Evolutionary conservation across 2,888 invertebrate genomes (phyloP).

Genomic region (Halocaridina rubra): DNA sequence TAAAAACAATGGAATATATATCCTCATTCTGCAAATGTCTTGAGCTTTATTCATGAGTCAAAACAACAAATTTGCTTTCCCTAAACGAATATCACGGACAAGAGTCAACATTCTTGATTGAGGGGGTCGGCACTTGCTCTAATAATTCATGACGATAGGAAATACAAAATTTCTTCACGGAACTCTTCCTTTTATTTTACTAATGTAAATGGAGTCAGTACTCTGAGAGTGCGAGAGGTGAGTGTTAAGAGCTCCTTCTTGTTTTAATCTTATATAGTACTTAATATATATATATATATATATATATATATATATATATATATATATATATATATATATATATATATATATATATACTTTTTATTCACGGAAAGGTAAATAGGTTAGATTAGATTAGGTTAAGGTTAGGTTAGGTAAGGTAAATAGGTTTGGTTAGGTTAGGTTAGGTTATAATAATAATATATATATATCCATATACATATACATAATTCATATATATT

Average conservation of each 20-base stretch:
- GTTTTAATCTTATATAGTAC: not conserved
- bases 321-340: slow-evolving; percentile 5
- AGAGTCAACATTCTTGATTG: not conserved
- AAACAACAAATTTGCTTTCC: no score
- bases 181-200: no score
- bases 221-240: not conserved
- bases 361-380: not conserved
- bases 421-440: not conserved
- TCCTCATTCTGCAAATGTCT: no score
- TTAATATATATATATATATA: not conserved
- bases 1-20: no score
- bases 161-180: no score
- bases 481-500: not conserved
- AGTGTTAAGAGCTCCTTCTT: not conserved
- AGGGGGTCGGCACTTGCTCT: not conserved
- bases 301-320: slow-evolving; percentile 2
- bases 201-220: not conserved
- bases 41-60: no score
- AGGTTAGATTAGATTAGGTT: not conserved
- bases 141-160: not conserved
- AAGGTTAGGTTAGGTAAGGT: not conserved
- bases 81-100: not conserved
- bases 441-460: not conserved
- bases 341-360: not conserved
- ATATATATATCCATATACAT: not conserved